Base-by-base conservation (phyloP, 2,888 invertebrate species). In the Drosophila imparisetae region DNA sequence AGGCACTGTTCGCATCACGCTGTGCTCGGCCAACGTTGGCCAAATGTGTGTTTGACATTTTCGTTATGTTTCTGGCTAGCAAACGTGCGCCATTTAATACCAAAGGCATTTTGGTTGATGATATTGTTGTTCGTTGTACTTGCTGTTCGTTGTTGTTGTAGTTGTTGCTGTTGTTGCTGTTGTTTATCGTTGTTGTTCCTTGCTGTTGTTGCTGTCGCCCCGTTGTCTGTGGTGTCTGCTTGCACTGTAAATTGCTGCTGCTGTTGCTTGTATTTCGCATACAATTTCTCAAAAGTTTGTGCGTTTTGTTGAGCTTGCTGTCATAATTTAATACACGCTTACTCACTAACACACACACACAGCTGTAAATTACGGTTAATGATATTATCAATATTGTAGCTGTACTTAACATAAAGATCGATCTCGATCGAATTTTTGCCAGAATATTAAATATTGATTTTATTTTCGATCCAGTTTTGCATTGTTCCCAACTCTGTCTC, bases 11-110 rank as follows among this genome's bases (percentile, higher is more conserved):
- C 76, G 71, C 57, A 69, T 78, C 83, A 78, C 59, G 86, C 83
- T 83, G 83, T 30, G 77, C 65, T 65, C 62, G 48, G 48, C 54
- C 63, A 59, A 42, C 64, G 68, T 70, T 86, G 87, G 89, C 77
- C 89, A 87, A 86, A 89, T 86, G 87, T 85, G 89, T 77, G 69
- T 86, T 84, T 89, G 84, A 85, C 89, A 85, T 89, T 85, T 85
- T 85, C 89, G 87, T 79, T 84, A 86, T 89, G 87, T 81, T 86
- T 75, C 50, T 66, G 80, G 63, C 62, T 55, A 61, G 63, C 59
- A 70, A 77, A 86, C 75, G 89, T 81, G 84, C 64, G 52, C 80
- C 84, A 86, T 86, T 86, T 79, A 84, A 81, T 81, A 75, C 78
- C 68, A 65, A 64, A 68, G 68, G 64, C 53, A 50, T 61, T 65